Percentiles rank a stretch among this genome's conserved stretches.
Evolutionary conservation across 2,888 invertebrate genomes (phyloP).

Genomic region (Oligia strigilis): DNA sequence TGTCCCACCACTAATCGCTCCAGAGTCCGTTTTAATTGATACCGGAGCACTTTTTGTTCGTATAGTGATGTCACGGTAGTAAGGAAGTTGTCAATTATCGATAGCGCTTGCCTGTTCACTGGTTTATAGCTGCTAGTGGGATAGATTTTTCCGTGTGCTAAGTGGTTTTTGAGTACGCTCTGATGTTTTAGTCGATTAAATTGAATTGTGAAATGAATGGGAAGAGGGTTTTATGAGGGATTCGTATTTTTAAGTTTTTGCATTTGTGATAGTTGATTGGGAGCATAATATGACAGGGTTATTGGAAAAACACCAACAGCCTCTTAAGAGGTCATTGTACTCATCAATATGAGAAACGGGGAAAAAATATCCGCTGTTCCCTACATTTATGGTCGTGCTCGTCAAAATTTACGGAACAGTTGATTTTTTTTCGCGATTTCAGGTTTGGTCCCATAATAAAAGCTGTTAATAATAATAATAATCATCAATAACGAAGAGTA

Average conservation of each 20-base stretch:
- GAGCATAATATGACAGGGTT: neutral
- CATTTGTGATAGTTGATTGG: neutral
- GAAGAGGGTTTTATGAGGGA: neutral
- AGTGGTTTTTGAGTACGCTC: conserved; percentile 25
- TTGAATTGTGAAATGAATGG: conserved; percentile 14
- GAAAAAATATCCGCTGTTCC: too few relatives aligned
- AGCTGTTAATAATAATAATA: too few relatives aligned
- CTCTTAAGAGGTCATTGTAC: too few relatives aligned
- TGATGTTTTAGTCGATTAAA: conserved; percentile 19
- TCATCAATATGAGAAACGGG: too few relatives aligned
- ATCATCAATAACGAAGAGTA: too few relatives aligned
- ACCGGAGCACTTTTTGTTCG: conserved; percentile 70
- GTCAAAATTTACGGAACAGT: too few relatives aligned
- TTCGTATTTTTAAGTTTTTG: neutral
- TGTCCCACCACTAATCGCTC: conserved; percentile 67
- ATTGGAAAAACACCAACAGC: too few relatives aligned
- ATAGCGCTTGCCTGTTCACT: conserved; percentile 55
- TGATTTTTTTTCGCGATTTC: too few relatives aligned
- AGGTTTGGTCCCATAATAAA: too few relatives aligned
- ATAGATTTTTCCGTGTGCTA: conserved; percentile 26
- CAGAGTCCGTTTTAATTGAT: conserved; percentile 77
- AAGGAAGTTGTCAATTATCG: conserved; percentile 71
- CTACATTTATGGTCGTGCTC: too few relatives aligned
- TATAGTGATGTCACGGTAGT: conserved; percentile 62
- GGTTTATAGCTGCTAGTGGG: conserved; percentile 2